These are phyloP conservation scores for Melanotaenia pygmaea DNA, from an alignment of 2,797 vertebrate species.

Conservation along the genomic window DNA sequence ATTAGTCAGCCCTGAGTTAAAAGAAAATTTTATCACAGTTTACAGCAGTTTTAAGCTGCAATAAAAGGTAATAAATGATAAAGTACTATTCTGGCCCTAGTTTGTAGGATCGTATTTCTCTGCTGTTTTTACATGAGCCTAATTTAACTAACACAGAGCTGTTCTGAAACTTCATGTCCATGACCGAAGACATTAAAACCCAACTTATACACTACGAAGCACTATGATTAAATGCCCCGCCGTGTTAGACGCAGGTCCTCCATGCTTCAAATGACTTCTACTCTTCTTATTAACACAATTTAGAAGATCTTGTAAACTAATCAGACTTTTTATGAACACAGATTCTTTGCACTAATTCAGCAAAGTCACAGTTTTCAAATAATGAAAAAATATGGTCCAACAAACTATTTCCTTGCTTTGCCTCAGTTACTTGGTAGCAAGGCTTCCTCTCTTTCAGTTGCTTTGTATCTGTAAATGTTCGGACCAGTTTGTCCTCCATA, in stretches of 20 bases:
- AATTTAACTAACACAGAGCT: background rate
- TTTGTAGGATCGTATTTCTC: background rate
- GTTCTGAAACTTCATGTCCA: conserved; percentile 5
- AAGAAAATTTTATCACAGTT: conserved; percentile 3
- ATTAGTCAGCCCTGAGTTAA: conserved; percentile 1
- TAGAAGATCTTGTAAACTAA: background rate
- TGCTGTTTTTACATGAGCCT: background rate
- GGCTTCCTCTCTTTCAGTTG: background rate
- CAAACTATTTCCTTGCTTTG: background rate
- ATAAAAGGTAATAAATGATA: background rate
- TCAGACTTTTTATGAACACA: background rate
- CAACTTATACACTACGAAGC: background rate
- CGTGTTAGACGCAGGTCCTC: background rate
- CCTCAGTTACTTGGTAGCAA: background rate
- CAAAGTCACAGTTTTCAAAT: background rate
- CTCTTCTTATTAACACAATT: background rate
- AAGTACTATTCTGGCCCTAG: background rate
- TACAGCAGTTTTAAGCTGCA: background rate
- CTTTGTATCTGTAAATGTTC: background rate
- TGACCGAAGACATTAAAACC: conserved; percentile 6
- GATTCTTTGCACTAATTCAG: background rate
- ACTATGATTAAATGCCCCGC: background rate
- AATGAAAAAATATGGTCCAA: background rate
- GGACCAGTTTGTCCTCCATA: no score
- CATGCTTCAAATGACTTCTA: background rate